Conservation (phyloP, 1,140 invertebrate genomes). For the Psix sp. region DNA sequence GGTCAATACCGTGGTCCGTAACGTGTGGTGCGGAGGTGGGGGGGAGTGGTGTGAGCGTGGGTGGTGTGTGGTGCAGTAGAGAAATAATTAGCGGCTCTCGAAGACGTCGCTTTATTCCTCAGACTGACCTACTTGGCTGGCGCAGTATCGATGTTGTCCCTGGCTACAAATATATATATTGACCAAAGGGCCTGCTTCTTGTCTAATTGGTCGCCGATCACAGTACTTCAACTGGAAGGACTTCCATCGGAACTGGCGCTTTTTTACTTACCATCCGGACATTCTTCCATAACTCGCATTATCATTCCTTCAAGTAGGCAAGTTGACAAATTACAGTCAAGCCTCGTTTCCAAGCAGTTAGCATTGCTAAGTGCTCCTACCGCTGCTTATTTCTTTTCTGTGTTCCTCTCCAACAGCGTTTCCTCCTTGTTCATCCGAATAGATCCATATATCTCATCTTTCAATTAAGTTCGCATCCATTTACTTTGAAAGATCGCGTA, state of each 20-base stretch:
- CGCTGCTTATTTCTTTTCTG: neutral
- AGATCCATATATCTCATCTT: neutral
- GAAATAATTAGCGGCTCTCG: conserved; percentile 63
- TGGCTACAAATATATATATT: conserved; percentile 20
- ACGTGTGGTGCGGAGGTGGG: too few species aligned
- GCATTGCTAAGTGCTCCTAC: neutral
- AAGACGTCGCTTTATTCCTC: conserved; percentile 36
- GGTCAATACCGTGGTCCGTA: too few species aligned
- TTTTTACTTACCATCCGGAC: conserved; percentile 19
- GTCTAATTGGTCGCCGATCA: conserved; percentile 39
- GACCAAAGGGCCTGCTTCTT: neutral
- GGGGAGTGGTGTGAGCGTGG: too few species aligned
- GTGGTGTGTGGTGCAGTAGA: conserved; percentile 49
- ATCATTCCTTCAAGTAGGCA: conserved; percentile 10
- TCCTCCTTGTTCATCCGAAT: neutral
- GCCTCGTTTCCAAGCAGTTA: conserved; percentile 7
- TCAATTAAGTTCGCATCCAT: conserved; percentile 11
- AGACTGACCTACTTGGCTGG: conserved; percentile 38
- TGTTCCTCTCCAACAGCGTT: neutral
- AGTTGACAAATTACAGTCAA: conserved; percentile 18
- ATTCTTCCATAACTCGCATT: conserved; percentile 9
- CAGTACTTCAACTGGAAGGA: conserved; percentile 8
- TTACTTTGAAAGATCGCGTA: conserved; percentile 2
- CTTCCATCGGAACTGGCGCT: conserved; percentile 1
- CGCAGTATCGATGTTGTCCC: conserved; percentile 10